Conservation (phyloP, 2,797 vertebrate genomes). For the Megalops cyprinoides region DNA sequence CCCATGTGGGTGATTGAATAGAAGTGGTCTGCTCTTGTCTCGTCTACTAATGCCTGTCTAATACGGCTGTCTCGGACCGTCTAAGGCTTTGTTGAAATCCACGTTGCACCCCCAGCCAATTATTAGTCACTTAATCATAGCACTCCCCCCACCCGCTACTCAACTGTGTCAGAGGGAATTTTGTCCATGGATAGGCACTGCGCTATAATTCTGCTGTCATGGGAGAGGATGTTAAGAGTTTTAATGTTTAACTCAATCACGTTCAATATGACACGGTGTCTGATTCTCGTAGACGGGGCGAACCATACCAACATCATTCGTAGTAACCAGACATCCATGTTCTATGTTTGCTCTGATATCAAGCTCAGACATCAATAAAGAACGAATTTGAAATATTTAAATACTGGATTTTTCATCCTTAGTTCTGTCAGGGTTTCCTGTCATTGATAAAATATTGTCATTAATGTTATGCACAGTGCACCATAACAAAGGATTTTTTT, state of each 20-base stretch:
- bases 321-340: too few species aligned
- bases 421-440: too few species aligned
- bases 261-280: background rate
- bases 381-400: background rate
- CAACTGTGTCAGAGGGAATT: background rate
- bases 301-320: background rate
- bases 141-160: conserved; percentile 37
- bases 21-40: conserved; percentile 55
- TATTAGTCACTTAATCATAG: conserved; percentile 61
- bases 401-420: too few species aligned
- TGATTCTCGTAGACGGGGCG: background rate
- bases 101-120: conserved; percentile 55
- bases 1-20: conserved; percentile 60
- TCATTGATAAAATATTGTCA: too few species aligned
- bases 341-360: background rate
- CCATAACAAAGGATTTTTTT: background rate
- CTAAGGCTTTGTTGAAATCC: conserved; percentile 63
- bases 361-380: background rate
- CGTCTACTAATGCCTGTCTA: conserved; percentile 43
- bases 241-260: background rate
- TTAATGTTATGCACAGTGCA: too few species aligned
- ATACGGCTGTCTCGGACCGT: conserved; percentile 37
- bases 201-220: conserved; percentile 16
- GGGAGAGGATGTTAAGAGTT: background rate
- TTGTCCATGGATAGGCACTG: conserved; percentile 6